Evolutionary conservation across 2,113 vertebrate species (phyloP).

Genomic region (Tringa solitaria): DNA sequence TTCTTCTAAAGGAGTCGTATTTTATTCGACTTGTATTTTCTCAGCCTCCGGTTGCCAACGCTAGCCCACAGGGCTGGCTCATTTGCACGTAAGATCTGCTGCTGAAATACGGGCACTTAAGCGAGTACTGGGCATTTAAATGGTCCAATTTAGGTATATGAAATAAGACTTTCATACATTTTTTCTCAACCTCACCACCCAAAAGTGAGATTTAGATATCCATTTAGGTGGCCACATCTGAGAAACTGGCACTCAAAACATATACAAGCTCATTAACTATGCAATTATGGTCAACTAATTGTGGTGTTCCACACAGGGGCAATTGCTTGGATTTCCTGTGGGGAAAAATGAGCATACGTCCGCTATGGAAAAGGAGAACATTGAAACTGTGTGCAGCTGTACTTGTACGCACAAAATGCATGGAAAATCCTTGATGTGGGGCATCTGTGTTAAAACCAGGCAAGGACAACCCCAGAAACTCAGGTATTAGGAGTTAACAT

Average conservation of each 20-base stretch:
- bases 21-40: neutral
- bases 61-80: neutral
- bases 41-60: neutral
- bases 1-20: neutral
- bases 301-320: conserved; percentile 25
- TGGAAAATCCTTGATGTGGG: neutral
- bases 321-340: conserved; percentile 63
- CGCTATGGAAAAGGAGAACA: neutral
- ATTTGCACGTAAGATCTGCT: neutral
- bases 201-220: conserved; percentile 33
- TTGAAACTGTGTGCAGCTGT: neutral
- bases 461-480: conserved; percentile 7
- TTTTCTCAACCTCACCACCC: conserved; percentile 34
- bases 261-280: conserved; percentile 28
- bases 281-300: conserved; percentile 56
- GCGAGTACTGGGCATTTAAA: neutral
- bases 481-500: conserved; percentile 28
- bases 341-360: neutral
- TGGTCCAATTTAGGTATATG: neutral
- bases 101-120: neutral
- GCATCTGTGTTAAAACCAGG: conserved; percentile 5
- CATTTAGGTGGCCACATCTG: conserved; percentile 53
- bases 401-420: neutral
- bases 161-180: conserved; percentile 24
- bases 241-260: conserved; percentile 5